A percentile compares a stretch with the other conserved stretches of the same genome.
These are phyloP conservation scores for Hedya salicella DNA, from an alignment of 2,888 invertebrate species.

Conservation along the genomic window DNA sequence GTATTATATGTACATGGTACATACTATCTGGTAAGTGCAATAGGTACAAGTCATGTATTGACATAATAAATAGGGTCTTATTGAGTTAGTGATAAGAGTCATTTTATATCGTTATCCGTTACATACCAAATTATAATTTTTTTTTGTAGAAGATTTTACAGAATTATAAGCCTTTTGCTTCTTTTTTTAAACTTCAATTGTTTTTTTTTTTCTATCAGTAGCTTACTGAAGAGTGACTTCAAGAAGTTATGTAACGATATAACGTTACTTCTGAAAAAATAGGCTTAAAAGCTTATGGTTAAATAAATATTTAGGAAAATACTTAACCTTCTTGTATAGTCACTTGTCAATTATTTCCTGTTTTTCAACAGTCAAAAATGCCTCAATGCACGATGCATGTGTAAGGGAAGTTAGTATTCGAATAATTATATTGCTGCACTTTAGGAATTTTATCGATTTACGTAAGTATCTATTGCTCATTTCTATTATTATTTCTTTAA, in stretches of 20 bases:
- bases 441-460: slow-evolving; percentile 22
- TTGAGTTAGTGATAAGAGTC: slow-evolving; percentile 46
- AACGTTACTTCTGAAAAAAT: too few relatives aligned
- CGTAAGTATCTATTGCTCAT: slow-evolving; percentile 38
- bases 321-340: background rate
- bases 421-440: slow-evolving; percentile 32
- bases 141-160: slow-evolving; percentile 35
- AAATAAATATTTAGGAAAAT: background rate
- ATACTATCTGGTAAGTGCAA: slow-evolving; percentile 60
- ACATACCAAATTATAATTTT: slow-evolving; percentile 51
- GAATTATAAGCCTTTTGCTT: slow-evolving; percentile 25
- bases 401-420: slow-evolving; percentile 20
- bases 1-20: slow-evolving; percentile 58
- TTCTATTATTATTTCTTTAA: slow-evolving; percentile 20
- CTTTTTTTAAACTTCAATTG: slow-evolving; percentile 25
- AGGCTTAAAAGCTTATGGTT: too few relatives aligned
- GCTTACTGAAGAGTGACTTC: background rate
- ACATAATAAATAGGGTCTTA: slow-evolving; percentile 59
- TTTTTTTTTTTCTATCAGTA: slow-evolving; percentile 19
- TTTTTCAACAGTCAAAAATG: slow-evolving; percentile 2
- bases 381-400: slow-evolving; percentile 31
- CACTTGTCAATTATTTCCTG: background rate
- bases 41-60: slow-evolving; percentile 74
- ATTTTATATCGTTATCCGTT: slow-evolving; percentile 53
- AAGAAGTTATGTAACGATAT: too few relatives aligned